phyloP scores from a whole-genome alignment of 2,888 invertebrate genomes.

The Drosophila falleni region DNA sequence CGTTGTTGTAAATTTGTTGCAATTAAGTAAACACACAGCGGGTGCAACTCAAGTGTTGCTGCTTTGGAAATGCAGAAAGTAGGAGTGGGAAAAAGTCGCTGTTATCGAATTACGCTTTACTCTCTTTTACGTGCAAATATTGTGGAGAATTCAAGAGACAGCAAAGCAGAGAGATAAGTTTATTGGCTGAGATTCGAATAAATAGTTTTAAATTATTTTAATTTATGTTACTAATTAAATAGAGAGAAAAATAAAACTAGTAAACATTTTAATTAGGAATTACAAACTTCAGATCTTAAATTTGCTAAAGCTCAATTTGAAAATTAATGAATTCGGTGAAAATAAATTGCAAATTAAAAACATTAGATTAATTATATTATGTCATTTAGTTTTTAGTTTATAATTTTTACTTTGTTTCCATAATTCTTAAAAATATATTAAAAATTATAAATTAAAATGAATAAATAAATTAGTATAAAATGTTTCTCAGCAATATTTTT shows the following conservation, averaged over 20 bases:
- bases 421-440: not conserved
- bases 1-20: slow-evolving; percentile 56
- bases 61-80: not conserved
- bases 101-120: not conserved
- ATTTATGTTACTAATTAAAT: no score
- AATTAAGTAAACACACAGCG: slow-evolving; percentile 44
- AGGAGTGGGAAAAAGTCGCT: not conserved
- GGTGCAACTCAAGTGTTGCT: slow-evolving; percentile 36
- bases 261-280: no score
- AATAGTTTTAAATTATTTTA: no score
- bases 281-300: no score
- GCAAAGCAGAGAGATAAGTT: not conserved
- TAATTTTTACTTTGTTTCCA: not conserved
- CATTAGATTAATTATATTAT: no score
- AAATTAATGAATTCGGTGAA: no score
- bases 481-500: not conserved
- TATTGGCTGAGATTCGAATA: not conserved
- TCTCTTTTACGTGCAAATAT: not conserved
- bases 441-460: not conserved
- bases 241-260: no score
- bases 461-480: not conserved
- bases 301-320: no score
- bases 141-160: not conserved
- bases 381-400: no score
- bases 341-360: no score